Evolutionary conservation across 2,113 vertebrate genomes (phyloP), one percentile per base, ranked within the genome.

Genomic region (Caretta caretta): DNA sequence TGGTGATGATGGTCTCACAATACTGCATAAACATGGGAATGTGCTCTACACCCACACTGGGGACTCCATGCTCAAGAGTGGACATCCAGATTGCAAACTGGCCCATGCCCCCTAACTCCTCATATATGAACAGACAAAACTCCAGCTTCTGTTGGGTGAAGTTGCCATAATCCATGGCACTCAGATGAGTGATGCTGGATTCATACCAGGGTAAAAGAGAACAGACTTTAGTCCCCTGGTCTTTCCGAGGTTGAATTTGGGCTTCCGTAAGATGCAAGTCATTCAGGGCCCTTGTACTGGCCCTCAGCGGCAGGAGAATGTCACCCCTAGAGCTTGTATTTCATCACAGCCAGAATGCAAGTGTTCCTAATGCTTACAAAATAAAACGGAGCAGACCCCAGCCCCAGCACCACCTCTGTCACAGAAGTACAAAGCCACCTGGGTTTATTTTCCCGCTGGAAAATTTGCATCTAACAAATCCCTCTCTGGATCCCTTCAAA

Each of bases 341-440:
- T 76, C 29, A 49, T 75, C 82, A 13, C 10, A 0, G 1, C 38
- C 48, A 49, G 50, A 42, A 80, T 76, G 94, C 96, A 95, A 96
- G 96, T 83, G 2, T 80, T 78, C 79, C 84, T 88, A 19, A 24
- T 65, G 88, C 93, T 1, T 16, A 89, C 0, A 1, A 38, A 90
- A 46, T 14, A 83, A 42, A 2, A 0, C 27, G 1, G 1, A 51
- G 38, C 27, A 6, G 4, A 56, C 75, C 69, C 24, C 75, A 10
- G 1, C 38, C 42, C 90, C 62, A 56, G 46, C 65, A 10, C 86
- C 8, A 8, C 76, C 62, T 86, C 87, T 81, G 42, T 57, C 80
- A 80, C 25, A 35, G 94, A 97, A 96, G 96, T 85, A 92, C 96
- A 96, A 97, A 96, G 94, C 97, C 95, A 72, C 90, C 89, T 83